Percentiles rank a stretch among this genome's conserved stretches.
phyloP scores from a whole-genome alignment of 2,888 invertebrate species.

The Drosophila silvestris region DNA sequence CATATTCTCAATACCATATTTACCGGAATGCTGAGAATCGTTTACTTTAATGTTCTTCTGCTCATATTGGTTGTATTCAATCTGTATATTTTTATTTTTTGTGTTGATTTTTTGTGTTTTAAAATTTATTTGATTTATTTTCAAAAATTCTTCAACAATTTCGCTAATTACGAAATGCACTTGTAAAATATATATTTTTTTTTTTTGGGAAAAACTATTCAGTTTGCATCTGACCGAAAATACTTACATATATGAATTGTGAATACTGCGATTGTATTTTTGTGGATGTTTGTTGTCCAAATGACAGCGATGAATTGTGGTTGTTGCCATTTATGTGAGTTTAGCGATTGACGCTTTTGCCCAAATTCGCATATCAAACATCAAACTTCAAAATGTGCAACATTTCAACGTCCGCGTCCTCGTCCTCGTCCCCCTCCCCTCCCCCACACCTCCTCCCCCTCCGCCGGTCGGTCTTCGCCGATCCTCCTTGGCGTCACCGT shows the following conservation, averaged over 20 bases:
- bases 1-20: not conserved
- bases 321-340: constrained; percentile 58
- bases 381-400: constrained; percentile 72
- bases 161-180: constrained; percentile 17
- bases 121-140: not conserved
- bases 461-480: not conserved
- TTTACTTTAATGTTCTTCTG: not conserved
- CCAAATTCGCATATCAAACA: constrained; percentile 78
- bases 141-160: not conserved
- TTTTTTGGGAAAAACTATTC: constrained; percentile 21
- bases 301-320: constrained; percentile 54
- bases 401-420: constrained; percentile 65
- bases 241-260: constrained; percentile 1
- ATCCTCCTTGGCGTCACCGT: not conserved
- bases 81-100: not conserved
- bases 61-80: not conserved
- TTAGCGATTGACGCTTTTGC: constrained; percentile 66
- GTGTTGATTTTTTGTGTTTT: not conserved
- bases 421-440: not conserved
- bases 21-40: not conserved
- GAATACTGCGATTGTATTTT: constrained; percentile 9
- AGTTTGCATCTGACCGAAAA: not conserved
- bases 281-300: constrained; percentile 13
- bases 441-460: not conserved
- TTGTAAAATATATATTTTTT: not conserved